phyloP scores from a whole-genome alignment of 2,888 invertebrate species.

The Miltochrista miniata region DNA sequence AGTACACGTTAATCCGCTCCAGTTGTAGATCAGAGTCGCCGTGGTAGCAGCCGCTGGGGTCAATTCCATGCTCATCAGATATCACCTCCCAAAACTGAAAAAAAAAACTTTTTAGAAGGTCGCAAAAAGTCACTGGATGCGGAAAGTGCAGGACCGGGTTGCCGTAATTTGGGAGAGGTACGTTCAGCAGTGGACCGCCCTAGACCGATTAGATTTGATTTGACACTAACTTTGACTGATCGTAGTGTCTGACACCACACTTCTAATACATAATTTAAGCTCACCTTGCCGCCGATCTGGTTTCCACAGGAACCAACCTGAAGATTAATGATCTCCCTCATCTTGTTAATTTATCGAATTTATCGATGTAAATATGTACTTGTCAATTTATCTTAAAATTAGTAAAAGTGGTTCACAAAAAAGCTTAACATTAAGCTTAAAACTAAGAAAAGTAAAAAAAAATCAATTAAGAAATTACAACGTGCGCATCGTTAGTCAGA shows the following conservation, averaged over 20 bases:
- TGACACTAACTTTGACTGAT: no score
- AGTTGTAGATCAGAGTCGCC: constrained; percentile 89
- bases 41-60: constrained; percentile 86
- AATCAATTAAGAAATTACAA: constrained; percentile 55
- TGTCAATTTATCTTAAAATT: constrained; percentile 64
- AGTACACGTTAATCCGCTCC: constrained; percentile 90
- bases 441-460: constrained; percentile 62
- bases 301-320: constrained; percentile 91
- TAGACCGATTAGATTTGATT: no score
- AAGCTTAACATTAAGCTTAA: constrained; percentile 76
- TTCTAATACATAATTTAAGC: constrained; percentile 1
- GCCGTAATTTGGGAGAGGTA: no score
- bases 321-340: constrained; percentile 91
- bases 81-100: constrained; percentile 90
- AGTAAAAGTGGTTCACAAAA: constrained; percentile 50
- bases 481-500: constrained; percentile 66
- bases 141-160: no score
- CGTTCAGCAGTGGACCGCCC: no score
- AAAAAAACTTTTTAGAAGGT: neutral
- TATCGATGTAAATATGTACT: constrained; percentile 46
- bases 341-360: constrained; percentile 72
- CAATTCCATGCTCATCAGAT: constrained; percentile 90
- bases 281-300: constrained; percentile 82
- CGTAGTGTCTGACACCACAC: no score
- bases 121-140: no score